Evolutionary conservation across 2,113 vertebrate species (phyloP).

Genomic region (Canis aureus): DNA sequence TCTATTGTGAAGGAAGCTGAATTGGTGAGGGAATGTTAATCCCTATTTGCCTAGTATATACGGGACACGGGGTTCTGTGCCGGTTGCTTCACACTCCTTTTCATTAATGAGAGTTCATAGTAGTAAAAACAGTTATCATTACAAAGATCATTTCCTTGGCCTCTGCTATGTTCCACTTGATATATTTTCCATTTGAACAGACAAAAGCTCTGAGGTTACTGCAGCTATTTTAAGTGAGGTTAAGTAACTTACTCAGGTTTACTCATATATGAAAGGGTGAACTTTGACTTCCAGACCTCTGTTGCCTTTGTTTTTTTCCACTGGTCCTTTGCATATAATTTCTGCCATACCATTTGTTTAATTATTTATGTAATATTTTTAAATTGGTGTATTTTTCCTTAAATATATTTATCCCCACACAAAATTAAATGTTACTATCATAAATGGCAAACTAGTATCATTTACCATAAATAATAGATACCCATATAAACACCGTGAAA

Average conservation of each 20-base stretch:
- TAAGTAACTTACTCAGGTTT: conserved; percentile 24
- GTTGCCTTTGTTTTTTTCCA: background rate
- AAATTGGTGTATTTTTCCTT: conserved; percentile 28
- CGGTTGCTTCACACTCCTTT: background rate
- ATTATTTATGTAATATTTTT: conserved; percentile 7
- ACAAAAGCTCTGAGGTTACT: background rate
- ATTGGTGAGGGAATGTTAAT: background rate
- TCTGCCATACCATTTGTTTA: background rate
- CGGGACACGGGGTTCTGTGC: background rate
- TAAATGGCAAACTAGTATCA: background rate
- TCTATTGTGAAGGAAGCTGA: background rate
- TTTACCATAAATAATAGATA: background rate
- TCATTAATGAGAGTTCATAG: background rate
- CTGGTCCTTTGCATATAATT: background rate
- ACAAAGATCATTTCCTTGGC: background rate
- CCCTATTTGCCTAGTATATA: background rate
- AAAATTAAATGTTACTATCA: background rate
- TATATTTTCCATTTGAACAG: conserved; percentile 44
- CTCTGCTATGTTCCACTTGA: background rate
- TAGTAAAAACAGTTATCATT: conserved; percentile 33
- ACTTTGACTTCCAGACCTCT: conserved; percentile 22
- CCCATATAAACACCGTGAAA: background rate
- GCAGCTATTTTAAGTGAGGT: conserved; percentile 40
- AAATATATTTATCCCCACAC: background rate
- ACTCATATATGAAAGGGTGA: conserved; percentile 20